Evolutionary conservation across 2,797 vertebrate genomes (phyloP), one percentile per base, ranked within the genome.

Genomic region (Onychomys leucogaster): DNA sequence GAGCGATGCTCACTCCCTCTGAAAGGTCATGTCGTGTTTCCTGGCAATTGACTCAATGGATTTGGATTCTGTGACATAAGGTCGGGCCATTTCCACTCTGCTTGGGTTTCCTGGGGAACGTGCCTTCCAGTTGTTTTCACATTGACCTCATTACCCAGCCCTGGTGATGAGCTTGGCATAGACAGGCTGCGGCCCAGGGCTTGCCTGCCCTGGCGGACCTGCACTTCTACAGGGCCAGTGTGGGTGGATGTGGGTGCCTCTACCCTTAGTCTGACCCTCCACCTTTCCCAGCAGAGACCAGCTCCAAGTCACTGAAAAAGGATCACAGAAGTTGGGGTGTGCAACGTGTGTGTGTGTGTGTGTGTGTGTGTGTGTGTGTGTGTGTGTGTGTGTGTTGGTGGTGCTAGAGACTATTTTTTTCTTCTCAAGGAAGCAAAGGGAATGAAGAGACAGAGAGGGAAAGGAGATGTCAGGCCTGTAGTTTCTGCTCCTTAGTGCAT

Each of bases 11-110:
- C 99, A 99, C 99, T 99, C 99, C 99, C 98, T 99, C 99, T 99
- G 99, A 99, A 99, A 99, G 99, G 99, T 99, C 99, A 99, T 99
- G 99, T 99, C 99, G 99, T 99, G 99, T 99, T 99, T 99, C 99
- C 99, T 99, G 99, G 99, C 99, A 99, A 99, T 99, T 99, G 99
- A 99, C 99, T 99, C 99, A 98, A 99, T 99, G 99, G 99, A 99
- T 99, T 99, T 99, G 99, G 99, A 99, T 99, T 99, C 99, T 99
- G 99, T 99, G 99, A 98, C 99, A 99, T 99, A 99, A 99, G 99
- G 99, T 99, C 93, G 95, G 98, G 99, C 99, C 98, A 98, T 99
- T 99, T 99, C 99, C 98, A 98, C 98, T 99, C 98, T 98, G 98
- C 98, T 98, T 98, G 98, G 98, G 99, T 99, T 99, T 99, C 99